Evolutionary conservation across 2,888 invertebrate species (phyloP).

Genomic region (Agriotes lineatus): DNA sequence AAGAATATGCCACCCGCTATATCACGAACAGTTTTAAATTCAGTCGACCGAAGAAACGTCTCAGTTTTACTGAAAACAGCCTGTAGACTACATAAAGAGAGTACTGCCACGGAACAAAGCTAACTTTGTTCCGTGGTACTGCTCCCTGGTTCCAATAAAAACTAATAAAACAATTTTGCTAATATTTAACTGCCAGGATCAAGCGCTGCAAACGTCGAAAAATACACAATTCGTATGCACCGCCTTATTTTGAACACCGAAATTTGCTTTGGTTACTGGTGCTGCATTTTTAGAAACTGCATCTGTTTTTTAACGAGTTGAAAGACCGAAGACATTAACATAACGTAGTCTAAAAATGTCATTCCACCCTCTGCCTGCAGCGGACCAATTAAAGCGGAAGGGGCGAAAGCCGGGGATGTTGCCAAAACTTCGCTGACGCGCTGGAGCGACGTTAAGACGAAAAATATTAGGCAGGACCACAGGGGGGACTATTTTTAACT

Average conservation of each 20-base stretch:
- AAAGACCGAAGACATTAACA: conserved; percentile 46
- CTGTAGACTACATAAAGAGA: no score
- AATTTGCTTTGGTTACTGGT: conserved; percentile 1
- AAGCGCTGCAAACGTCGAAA: no score
- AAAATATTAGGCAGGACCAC: conserved; percentile 48
- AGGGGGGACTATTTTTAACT: conserved; percentile 47
- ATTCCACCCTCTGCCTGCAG: conserved; percentile 44
- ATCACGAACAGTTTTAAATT: no score
- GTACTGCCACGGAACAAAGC: no score
- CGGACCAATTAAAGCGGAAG: conserved; percentile 38
- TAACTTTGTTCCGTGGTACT: no score
- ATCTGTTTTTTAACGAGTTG: conserved; percentile 46
- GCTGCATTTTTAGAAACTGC: conserved; percentile 45
- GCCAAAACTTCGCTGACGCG: conserved; percentile 16
- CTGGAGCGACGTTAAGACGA: conserved; percentile 41
- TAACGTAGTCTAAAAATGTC: conserved; percentile 47
- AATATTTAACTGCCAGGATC: no score
- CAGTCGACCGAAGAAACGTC: no score
- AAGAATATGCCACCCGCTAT: no score
- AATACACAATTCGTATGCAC: background rate
- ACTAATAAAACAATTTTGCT: no score
- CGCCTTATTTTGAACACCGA: background rate
- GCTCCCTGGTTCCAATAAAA: no score
- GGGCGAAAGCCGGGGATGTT: conserved; percentile 1
- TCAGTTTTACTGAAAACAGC: no score